Conservation (phyloP, 1,140 invertebrate species). For the Panagrolaimus sp. region DNA sequence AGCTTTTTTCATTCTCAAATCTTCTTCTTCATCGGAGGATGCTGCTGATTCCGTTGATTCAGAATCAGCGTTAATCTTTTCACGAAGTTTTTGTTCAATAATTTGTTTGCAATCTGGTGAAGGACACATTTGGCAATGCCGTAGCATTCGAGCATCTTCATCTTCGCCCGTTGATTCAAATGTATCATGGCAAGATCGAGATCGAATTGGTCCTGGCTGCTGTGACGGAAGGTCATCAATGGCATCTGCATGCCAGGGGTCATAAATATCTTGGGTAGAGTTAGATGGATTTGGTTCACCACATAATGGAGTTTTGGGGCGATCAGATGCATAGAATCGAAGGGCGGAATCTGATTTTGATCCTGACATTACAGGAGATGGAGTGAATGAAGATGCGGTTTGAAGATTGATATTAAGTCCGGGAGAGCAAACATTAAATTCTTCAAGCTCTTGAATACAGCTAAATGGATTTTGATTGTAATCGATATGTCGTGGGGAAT, state of each 20-base stretch:
- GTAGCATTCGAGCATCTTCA: too few relatives aligned
- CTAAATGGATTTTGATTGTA: too few relatives aligned
- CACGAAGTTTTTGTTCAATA: neutral
- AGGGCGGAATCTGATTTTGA: slow-evolving; percentile 8
- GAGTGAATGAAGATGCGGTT: too few relatives aligned
- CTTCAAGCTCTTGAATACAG: too few relatives aligned
- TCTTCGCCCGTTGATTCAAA: neutral
- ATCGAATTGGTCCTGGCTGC: neutral
- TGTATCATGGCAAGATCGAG: neutral
- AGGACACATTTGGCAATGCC: too few relatives aligned
- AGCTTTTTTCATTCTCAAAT: neutral
- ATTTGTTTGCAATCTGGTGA: neutral
- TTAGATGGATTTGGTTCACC: slow-evolving; percentile 8
- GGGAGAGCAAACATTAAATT: too few relatives aligned
- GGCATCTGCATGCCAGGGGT: neutral
- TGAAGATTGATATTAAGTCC: too few relatives aligned
- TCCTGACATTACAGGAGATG: neutral
- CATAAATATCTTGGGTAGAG: neutral
- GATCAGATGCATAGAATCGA: neutral
- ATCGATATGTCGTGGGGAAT: too few relatives aligned
- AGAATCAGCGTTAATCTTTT: neutral
- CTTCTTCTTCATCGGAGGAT: neutral
- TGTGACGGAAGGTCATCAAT: neutral
- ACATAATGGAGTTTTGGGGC: slow-evolving; percentile 1
- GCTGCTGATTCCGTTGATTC: neutral